Conservation (phyloP, 2,888 invertebrate genomes). For the Temnothorax rugatulus region DNA sequence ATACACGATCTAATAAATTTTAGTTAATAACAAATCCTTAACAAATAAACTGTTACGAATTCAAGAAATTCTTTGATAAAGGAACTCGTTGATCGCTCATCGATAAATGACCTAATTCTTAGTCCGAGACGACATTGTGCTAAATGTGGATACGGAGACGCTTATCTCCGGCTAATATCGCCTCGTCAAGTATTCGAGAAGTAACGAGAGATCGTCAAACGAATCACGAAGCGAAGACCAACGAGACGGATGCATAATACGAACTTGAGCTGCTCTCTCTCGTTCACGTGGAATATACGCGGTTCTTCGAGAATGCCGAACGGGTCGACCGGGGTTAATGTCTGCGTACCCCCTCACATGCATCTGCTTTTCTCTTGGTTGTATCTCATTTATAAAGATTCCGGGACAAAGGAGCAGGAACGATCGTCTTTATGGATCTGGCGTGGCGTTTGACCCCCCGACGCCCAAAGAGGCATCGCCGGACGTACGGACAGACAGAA, state of each 20-base stretch:
- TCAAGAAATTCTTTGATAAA: not conserved
- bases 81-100: not conserved
- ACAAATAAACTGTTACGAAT: not conserved
- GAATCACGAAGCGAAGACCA: conserved; percentile 65
- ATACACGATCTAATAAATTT: not conserved
- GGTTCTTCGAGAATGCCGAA: conserved; percentile 76
- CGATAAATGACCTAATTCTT: not conserved
- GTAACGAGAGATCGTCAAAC: conserved; percentile 49
- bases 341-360: conserved; percentile 58
- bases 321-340: conserved; percentile 77
- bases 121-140: not conserved
- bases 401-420: conserved; percentile 80
- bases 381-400: conserved; percentile 85
- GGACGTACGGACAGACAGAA: conserved; percentile 83
- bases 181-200: conserved; percentile 36
- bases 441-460: conserved; percentile 76
- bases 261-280: conserved; percentile 62
- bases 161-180: conserved; percentile 56
- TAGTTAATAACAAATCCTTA: not conserved
- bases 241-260: conserved; percentile 77
- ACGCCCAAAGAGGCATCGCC: conserved; percentile 67
- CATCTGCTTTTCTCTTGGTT: conserved; percentile 73
- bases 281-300: conserved; percentile 55
- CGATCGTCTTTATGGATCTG: conserved; percentile 81
- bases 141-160: conserved; percentile 6